Percentiles rank a stretch among this genome's conserved stretches.
phyloP scores from a whole-genome alignment of 2,113 vertebrate species.

The Lepus timidus region DNA sequence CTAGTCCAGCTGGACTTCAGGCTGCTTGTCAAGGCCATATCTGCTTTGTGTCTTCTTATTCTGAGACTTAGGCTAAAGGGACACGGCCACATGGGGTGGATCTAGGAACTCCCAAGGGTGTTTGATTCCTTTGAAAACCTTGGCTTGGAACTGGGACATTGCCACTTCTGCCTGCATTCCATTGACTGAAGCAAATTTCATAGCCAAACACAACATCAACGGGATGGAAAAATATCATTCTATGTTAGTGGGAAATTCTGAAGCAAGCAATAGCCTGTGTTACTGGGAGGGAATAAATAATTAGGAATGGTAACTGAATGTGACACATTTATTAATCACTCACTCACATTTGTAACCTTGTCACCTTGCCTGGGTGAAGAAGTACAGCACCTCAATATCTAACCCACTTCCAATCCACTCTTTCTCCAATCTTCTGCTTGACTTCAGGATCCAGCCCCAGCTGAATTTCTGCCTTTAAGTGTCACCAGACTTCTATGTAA shows the following conservation, averaged over 20 bases:
- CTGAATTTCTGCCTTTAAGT: not conserved
- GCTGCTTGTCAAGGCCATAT: not conserved
- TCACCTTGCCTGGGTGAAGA: not conserved
- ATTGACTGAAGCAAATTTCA: not conserved
- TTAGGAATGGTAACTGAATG: not conserved
- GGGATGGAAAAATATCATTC: not conserved
- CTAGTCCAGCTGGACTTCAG: not conserved
- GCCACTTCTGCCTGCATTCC: not conserved
- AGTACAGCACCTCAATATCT: not conserved
- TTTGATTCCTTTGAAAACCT: not conserved
- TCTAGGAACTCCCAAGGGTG: not conserved
- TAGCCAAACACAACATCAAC: not conserved
- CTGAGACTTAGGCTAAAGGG: not conserved
- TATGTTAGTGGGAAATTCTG: not conserved
- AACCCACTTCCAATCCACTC: not conserved
- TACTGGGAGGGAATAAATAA: not conserved
- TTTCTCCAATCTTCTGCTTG: not conserved
- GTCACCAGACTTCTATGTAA: not conserved
- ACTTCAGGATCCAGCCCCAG: not conserved
- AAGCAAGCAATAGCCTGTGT: not conserved
- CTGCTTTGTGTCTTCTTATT: not conserved
- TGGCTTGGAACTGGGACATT: not conserved
- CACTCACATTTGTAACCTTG: not conserved
- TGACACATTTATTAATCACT: not conserved
- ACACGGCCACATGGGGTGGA: not conserved